Evolutionary conservation across 2,113 vertebrate genomes (phyloP), one percentile per base, ranked within the genome.

Genomic region (Rhizomys pruinosus): DNA sequence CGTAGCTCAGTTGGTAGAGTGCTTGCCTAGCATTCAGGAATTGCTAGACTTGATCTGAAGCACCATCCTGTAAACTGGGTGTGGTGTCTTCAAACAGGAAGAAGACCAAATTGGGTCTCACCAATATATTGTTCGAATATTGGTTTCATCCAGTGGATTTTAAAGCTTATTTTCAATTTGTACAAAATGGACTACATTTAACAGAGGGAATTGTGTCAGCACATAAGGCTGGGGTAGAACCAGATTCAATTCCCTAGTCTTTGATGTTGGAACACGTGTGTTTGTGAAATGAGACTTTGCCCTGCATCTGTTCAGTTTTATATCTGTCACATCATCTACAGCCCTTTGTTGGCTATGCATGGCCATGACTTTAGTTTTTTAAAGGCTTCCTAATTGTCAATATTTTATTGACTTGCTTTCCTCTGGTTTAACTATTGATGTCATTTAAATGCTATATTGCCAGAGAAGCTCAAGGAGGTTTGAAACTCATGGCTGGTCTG

Each of bases 381-480:
- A 47, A 68, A 47, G 91, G n/a, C 74, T 96, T 90, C 80, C 37
- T 94, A 85, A 96, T 80, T 96, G 94, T 95, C 97, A 96, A 25
- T 94, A 84, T 77, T 89, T 94, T 97, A 94, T 95, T 72, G 80
- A 44, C 87, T 94, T 93, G 55, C 84, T 97, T 97, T 97, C 90
- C 73, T 86, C 37, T 96, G 94, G 23, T 96, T 94, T 73, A 73
- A 76, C 76, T 9, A 0, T 37, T 0, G 66, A 80, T 93, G 37
- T 64, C 91, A 94, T 94, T 52, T 74, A 92, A 96, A 95, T 37
- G 32, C 0, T 1, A 84, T 84, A 82, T 87, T 77, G 63, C 91
- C 81, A 79, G 85, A 79, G 32, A 79, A 91, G 89, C 95, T 86
- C 90, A 52, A 92, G 73, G 82, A 96, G 84, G 72, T 95, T 93